A percentile compares a stretch with the other conserved stretches of the same genome.
Conservation (phyloP, 2,888 invertebrate genomes). For the Drosophila quinaria region DNA sequence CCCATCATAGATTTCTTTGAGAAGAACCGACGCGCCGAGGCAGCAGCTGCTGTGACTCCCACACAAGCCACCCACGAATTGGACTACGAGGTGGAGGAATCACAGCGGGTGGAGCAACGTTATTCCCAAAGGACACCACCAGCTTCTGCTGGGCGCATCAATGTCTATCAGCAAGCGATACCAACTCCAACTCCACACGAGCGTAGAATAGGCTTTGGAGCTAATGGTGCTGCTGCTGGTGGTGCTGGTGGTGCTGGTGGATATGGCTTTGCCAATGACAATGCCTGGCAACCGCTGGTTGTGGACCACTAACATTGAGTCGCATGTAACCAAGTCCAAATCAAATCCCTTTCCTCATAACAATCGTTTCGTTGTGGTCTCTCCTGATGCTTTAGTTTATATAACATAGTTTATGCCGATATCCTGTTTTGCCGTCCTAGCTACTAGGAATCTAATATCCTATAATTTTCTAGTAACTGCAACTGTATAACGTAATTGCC, state of each 20-base stretch:
- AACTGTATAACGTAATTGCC: slow-evolving; percentile 47
- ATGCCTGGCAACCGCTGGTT: slow-evolving; percentile 83
- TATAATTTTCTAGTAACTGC: slow-evolving; percentile 50
- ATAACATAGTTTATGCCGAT: slow-evolving; percentile 28
- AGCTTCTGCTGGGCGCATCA: slow-evolving; percentile 28
- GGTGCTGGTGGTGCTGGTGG: slow-evolving; percentile 51
- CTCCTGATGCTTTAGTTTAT: slow-evolving; percentile 43
- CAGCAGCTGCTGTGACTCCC: slow-evolving; percentile 22
- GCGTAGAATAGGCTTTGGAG: slow-evolving; percentile 77
- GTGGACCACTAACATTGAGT: slow-evolving; percentile 63
- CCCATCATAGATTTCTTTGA: slow-evolving; percentile 93
- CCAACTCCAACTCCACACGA: slow-evolving; percentile 60
- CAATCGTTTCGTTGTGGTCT: slow-evolving; percentile 35
- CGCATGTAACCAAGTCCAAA: slow-evolving; percentile 49
- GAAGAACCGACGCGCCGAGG: slow-evolving; percentile 75
- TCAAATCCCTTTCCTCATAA: slow-evolving; percentile 36
- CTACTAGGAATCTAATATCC: slow-evolving; percentile 28
- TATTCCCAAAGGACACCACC: slow-evolving; percentile 39
- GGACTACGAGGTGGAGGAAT: slow-evolving; percentile 49
- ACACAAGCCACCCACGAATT: slow-evolving; percentile 4
- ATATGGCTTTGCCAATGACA: slow-evolving; percentile 59
- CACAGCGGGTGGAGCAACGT: slow-evolving; percentile 51
- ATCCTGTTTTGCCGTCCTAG: slow-evolving; percentile 43
- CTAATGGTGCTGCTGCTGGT: slow-evolving; percentile 41
- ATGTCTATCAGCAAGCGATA: slow-evolving; percentile 52